Conservation (phyloP, 2,113 vertebrate species). For the Cyphomyrus plagiostoma region DNA sequence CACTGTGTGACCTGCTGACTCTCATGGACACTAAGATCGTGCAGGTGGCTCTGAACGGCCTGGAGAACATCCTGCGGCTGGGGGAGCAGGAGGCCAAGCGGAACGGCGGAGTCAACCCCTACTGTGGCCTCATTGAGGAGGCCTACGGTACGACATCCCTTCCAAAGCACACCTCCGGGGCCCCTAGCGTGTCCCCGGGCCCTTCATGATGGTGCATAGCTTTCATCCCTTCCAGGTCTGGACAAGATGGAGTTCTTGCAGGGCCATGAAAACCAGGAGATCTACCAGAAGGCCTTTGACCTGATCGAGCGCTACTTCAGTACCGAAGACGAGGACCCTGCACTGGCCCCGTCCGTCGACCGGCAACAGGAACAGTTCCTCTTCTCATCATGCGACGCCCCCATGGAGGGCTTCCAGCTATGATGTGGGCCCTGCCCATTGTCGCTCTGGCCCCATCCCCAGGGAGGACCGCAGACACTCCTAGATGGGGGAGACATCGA, state of each 20-base stretch:
- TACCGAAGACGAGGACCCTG: constrained; percentile 89
- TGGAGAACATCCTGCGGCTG: constrained; percentile 91
- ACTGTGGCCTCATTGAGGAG: constrained; percentile 92
- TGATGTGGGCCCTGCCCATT: constrained; percentile 56
- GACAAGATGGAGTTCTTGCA: constrained; percentile 98
- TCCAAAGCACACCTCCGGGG: background rate
- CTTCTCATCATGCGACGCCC: constrained; percentile 95
- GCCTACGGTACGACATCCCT: constrained; percentile 74
- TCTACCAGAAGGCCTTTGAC: constrained; percentile 97
- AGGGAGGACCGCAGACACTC: constrained; percentile 22
- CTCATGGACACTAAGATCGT: constrained; percentile 98
- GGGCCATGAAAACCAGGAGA: constrained; percentile 96
- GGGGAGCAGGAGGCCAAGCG: constrained; percentile 93
- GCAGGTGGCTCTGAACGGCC: constrained; percentile 88
- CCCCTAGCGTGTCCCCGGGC: background rate
- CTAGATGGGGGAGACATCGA: constrained; percentile 40
- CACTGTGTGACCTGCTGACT: constrained; percentile 92
- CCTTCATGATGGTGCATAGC: background rate
- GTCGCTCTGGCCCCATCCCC: constrained; percentile 54
- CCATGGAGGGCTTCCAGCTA: constrained; percentile 98
- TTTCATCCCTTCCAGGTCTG: constrained; percentile 62
- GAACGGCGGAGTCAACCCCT: constrained; percentile 88
- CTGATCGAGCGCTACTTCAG: constrained; percentile 96
- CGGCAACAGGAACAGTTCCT: constrained; percentile 95
- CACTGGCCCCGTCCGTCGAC: constrained; percentile 89